Conservation (phyloP, 2,888 invertebrate genomes). For the Caenorhabditis doughertyi region DNA sequence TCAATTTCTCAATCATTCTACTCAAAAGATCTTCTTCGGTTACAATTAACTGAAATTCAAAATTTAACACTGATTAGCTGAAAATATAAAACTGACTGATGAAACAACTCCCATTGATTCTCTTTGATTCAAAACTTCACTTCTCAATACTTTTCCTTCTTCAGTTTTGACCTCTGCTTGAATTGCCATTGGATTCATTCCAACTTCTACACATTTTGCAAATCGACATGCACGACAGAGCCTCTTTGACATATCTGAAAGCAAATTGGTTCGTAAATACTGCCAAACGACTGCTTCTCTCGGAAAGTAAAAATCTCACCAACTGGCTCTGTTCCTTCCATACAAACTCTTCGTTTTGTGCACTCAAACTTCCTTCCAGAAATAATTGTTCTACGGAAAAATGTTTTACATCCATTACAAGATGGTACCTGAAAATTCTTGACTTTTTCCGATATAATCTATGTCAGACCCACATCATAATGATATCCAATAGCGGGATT, state of each 20-base stretch:
- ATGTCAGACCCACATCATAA: constrained; percentile 64
- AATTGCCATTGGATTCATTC: constrained; percentile 57
- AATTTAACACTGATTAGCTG: not conserved
- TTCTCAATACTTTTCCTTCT: constrained; percentile 39
- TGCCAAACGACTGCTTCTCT: not conserved
- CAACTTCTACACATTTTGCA: constrained; percentile 56
- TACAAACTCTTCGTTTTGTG: constrained; percentile 32
- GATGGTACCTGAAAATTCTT: constrained; percentile 62
- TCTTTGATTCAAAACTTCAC: constrained; percentile 37
- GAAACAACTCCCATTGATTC: constrained; percentile 42
- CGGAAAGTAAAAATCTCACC: constrained; percentile 5
- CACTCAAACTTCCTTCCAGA: constrained; percentile 56
- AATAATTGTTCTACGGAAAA: constrained; percentile 63
- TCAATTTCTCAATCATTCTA: constrained; percentile 64
- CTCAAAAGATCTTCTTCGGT: constrained; percentile 54
- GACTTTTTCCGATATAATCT: not conserved
- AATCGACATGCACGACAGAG: constrained; percentile 63
- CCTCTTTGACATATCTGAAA: constrained; percentile 55
- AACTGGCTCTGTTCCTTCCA: constrained; percentile 51
- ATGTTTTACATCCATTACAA: constrained; percentile 68
- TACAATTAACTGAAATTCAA: constrained; percentile 29
- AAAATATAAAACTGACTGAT: constrained; percentile 18
- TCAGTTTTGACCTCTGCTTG: constrained; percentile 49
- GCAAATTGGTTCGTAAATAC: not conserved
- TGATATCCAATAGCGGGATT: constrained; percentile 72